Evolutionary conservation across 2,113 vertebrate species (phyloP).

Genomic region (Narcine bancroftii): DNA sequence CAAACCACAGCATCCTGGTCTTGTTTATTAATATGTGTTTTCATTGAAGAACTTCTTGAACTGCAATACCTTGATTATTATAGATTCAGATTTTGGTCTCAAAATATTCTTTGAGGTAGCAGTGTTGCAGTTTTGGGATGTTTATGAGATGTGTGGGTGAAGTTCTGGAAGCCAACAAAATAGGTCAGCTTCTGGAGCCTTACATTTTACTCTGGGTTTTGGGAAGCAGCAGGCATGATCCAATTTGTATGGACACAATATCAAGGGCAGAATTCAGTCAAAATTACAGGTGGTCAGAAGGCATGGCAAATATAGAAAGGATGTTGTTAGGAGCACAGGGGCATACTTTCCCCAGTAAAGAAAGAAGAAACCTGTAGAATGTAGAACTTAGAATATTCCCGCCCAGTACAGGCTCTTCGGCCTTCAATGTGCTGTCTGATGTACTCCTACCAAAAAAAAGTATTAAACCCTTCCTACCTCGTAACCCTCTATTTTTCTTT

Average conservation of each 20-base stretch:
- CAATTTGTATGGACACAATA: background rate
- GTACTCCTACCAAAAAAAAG: no score
- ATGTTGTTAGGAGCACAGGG: background rate
- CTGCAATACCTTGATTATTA: background rate
- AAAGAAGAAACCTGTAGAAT: background rate
- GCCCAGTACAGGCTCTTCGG: no score
- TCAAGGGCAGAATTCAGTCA: background rate
- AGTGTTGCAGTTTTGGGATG: no score
- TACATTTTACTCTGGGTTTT: background rate
- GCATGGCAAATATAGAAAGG: background rate
- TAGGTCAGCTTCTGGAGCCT: background rate
- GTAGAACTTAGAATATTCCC: no score
- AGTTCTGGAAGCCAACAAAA: background rate
- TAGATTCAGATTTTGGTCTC: no score
- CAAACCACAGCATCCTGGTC: constrained; percentile 23
- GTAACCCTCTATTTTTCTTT: no score
- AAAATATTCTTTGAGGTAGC: no score
- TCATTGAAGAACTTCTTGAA: background rate
- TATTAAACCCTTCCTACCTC: no score
- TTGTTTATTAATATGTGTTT: background rate
- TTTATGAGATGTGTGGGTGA: background rate
- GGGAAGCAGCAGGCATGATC: background rate
- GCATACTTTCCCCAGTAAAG: background rate
- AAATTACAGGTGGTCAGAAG: background rate
- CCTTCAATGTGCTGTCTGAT: no score